Evolutionary conservation across 2,797 vertebrate species (phyloP).

Genomic region (Anabacerthia variegaticeps): DNA sequence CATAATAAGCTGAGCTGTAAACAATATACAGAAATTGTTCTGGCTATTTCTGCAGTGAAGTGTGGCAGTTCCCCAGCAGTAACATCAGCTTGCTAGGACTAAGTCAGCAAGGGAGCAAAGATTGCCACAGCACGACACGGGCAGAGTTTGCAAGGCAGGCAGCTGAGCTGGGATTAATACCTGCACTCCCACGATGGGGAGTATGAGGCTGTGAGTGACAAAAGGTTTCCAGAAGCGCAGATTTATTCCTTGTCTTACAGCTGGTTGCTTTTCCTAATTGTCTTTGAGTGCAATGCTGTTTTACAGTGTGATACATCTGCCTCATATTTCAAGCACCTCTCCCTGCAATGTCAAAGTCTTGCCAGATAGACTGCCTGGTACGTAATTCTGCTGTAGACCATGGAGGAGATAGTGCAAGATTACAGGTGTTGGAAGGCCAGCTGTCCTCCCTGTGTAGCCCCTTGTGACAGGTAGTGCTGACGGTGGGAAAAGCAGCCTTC

Average conservation of each 20-base stretch:
- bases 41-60: neutral
- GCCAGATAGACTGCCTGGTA: neutral
- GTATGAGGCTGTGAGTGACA: neutral
- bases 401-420: neutral
- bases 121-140: fast-evolving
- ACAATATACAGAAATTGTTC: neutral
- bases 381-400: neutral
- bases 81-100: neutral
- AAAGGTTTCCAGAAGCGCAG: conserved; percentile 5
- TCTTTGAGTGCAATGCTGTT: neutral
- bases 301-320: neutral
- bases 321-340: neutral
- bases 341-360: neutral
- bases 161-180: neutral
- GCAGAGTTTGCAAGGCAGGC: neutral
- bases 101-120: neutral
- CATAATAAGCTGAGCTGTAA: neutral
- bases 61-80: neutral
- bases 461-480: neutral
- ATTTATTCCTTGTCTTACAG: neutral
- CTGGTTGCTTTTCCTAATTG: neutral
- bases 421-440: neutral
- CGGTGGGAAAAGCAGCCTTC: neutral
- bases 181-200: neutral
- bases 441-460: neutral